phyloP scores from a whole-genome alignment of 2,888 invertebrate species.

The Pedicia rivosa region DNA sequence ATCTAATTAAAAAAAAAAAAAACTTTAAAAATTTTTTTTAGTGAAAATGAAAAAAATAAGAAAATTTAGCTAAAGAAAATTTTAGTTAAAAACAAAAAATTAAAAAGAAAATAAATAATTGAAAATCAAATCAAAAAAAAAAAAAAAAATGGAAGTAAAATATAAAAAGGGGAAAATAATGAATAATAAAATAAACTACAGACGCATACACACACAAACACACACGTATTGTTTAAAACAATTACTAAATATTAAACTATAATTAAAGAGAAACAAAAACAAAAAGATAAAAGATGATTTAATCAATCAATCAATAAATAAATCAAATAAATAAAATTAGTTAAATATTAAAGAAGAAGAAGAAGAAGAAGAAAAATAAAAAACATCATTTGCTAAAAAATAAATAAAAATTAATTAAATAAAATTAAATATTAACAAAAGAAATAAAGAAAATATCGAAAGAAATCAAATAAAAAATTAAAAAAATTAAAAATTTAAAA shows the following conservation, averaged over 20 bases:
- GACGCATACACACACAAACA: not conserved
- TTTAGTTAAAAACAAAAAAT: not conserved
- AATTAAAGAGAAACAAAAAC: too few species aligned
- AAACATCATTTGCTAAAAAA: not conserved
- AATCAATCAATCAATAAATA: too few species aligned
- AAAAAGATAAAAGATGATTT: too few species aligned
- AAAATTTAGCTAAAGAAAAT: conserved; percentile 1
- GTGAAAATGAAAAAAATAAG: not conserved
- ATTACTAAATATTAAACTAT: not conserved
- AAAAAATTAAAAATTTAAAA: not conserved
- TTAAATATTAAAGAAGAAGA: not conserved
- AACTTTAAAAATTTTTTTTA: conserved; percentile 3
- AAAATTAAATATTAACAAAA: not conserved
- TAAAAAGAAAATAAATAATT: conserved; percentile 2
- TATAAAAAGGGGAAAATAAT: not conserved
- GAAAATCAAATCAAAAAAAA: conserved; percentile 1
- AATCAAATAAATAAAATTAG: conserved; percentile 2
- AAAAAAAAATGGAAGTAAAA: not conserved
- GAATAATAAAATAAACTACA: too few species aligned
- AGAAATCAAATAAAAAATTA: not conserved
- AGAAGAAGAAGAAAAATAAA: not conserved
- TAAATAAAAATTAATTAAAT: not conserved
- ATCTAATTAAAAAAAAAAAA: not conserved
- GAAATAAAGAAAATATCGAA: not conserved
- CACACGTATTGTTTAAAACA: not conserved